These are phyloP conservation scores for Heliocidaris erythrogramma DNA, from an alignment of 35 echinoderm and acorn worm species.

Conservation along the genomic window DNA sequence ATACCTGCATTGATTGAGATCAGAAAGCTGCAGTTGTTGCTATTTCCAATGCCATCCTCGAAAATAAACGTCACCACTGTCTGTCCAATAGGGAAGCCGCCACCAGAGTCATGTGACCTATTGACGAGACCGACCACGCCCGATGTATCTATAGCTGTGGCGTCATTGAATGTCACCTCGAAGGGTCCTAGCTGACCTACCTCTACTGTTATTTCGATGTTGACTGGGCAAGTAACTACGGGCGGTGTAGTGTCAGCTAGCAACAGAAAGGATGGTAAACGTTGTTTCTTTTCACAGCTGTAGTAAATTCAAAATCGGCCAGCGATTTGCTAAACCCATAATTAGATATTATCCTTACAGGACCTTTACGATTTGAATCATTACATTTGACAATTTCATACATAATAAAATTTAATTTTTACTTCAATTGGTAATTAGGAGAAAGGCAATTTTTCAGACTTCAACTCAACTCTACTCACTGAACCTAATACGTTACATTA, in stretches of 20 bases:
- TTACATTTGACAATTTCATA: too few species aligned
- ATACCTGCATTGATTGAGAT: background rate
- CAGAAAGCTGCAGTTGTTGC: background rate
- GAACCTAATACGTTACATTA: too few species aligned
- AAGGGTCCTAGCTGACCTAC: background rate
- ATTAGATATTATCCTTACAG: too few species aligned
- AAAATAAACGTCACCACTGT: background rate
- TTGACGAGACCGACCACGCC: background rate
- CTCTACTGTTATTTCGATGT: background rate
- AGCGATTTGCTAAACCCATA: too few species aligned
- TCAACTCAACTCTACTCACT: too few species aligned
- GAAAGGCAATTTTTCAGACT: too few species aligned
- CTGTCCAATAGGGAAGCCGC: background rate
- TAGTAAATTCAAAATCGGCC: too few species aligned
- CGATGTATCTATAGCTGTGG: background rate
- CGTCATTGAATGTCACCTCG: background rate
- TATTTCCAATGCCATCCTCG: background rate
- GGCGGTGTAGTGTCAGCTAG: background rate
- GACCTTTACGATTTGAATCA: too few species aligned
- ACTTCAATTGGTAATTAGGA: too few species aligned
- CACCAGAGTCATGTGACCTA: background rate
- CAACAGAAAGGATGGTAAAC: background rate
- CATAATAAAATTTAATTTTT: too few species aligned
- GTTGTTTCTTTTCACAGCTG: too few species aligned
- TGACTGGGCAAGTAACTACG: background rate